Evolutionary conservation across 1,140 invertebrate genomes (phyloP), one percentile per base, ranked within the genome.

Genomic region (Zaprionus vittiger): DNA sequence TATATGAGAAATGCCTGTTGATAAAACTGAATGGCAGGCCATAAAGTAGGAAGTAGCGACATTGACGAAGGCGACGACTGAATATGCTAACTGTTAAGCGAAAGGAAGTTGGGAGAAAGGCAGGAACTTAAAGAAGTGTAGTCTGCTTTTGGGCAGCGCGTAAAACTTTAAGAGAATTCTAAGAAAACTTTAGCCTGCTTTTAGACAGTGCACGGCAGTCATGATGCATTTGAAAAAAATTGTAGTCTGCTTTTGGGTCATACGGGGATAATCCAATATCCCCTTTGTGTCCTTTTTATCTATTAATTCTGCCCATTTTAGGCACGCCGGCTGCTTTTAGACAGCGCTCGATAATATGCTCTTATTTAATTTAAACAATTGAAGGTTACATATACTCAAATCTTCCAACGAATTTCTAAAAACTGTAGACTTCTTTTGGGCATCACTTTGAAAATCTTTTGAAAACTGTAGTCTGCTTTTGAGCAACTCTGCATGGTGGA

Each of bases 21-120:
- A 76, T 76, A 76, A 76, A 72, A 76, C 61, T 64, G 68, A 65
- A 59, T 65, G 61, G 20, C 56, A 66, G 47, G 59, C 68, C 64
- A 72, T 72, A 76, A 68, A 68, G 47, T 65, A n/a, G 20, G 14
- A 24, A 47, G 12, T 4, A 7, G 22, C 14, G 15, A 31, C 22
- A 34, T 34, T 47, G 31, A 5, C 28, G n/a, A 60, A 64, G 24
- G 1, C 73, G 73, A 72, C 60, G 26, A 14, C 1, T 9, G 22
- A 24, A 72, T 72, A 41, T 62, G 15, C 73, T 75, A 15, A 47
- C 37, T 34, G 24, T 14, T 5, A 5, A 47, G 4, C 11, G 20
- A 24, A 52, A 6, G 49, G 1, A 38, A n/a, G 7, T 14, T 56
- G 14, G 4, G 15, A 2, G 34, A 1, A 64, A 41, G 12, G 12